Evolutionary conservation across 2,888 invertebrate species (phyloP).

Genomic region (Phaonia tiefii): DNA sequence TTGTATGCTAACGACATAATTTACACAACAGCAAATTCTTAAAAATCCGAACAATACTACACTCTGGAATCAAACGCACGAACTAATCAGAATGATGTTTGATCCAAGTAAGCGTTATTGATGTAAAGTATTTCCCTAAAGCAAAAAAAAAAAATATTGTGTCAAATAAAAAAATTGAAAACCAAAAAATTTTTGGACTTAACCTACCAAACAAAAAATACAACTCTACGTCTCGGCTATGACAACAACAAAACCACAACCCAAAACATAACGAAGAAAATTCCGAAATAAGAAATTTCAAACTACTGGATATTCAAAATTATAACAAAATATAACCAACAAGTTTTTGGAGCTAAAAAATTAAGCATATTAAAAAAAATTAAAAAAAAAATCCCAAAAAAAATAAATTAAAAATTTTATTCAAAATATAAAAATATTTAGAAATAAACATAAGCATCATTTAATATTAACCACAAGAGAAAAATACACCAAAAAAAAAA

Average conservation of each 20-base stretch:
- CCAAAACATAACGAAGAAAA: conserved; percentile 22
- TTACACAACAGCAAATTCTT: too few species aligned
- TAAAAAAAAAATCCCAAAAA: conserved; percentile 30
- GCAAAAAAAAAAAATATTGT: conserved; percentile 38
- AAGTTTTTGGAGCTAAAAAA: conserved; percentile 76
- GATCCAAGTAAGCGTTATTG: too few species aligned
- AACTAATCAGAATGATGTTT: too few species aligned
- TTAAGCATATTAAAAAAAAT: conserved; percentile 46
- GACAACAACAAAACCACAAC: conserved; percentile 64
- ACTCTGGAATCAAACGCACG: too few species aligned
- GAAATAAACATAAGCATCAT: conserved; percentile 75
- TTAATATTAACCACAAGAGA: conserved; percentile 69
- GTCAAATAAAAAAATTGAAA: conserved; percentile 60
- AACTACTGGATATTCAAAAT: conserved; percentile 67
- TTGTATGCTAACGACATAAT: too few species aligned
- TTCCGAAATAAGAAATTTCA: conserved; percentile 58
- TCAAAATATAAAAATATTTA: conserved; percentile 66
- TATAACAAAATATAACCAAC: conserved; percentile 47
- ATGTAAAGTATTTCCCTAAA: neutral
- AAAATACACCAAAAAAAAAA: conserved; percentile 41
- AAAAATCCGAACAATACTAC: too few species aligned
- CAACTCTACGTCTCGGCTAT: conserved; percentile 65
- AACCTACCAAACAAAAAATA: neutral
- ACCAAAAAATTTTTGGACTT: conserved; percentile 47
- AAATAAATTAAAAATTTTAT: conserved; percentile 54